Percentiles rank a stretch among this genome's conserved stretches.
Conservation (phyloP, 1,140 invertebrate species). For the Leptoteleia sp. region DNA sequence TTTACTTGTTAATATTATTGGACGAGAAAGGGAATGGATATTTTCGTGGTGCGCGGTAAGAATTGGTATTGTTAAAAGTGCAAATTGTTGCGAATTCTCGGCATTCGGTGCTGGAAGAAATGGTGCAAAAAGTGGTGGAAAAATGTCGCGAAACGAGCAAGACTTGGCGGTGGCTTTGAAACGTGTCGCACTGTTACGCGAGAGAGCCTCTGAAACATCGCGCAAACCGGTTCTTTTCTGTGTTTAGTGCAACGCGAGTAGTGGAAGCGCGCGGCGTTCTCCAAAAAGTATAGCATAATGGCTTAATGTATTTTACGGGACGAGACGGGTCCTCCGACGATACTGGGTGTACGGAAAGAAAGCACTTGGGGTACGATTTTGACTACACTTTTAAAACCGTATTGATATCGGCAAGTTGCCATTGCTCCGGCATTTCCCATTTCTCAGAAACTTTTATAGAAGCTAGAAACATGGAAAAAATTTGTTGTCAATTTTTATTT, state of each 20-base stretch:
- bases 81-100: too few species aligned
- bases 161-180: conserved; percentile 31
- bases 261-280: conserved; percentile 8
- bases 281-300: conserved; percentile 21
- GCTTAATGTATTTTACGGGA: conserved; percentile 7
- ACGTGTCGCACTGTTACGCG: conserved; percentile 41
- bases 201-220: conserved; percentile 52
- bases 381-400: not conserved
- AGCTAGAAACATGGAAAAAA: too few species aligned
- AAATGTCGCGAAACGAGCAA: conserved; percentile 33
- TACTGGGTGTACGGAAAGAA: conserved; percentile 1
- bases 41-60: too few species aligned
- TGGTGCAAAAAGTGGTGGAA: conserved; percentile 20
- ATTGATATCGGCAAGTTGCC: too few species aligned
- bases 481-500: too few species aligned
- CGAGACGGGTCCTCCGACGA: conserved; percentile 1
- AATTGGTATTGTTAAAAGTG: too few species aligned
- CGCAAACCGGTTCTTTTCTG: conserved; percentile 53
- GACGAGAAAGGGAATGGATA: too few species aligned
- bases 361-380: conserved; percentile 6
- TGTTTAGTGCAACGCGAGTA: conserved; percentile 34
- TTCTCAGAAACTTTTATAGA: too few species aligned
- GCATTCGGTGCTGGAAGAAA: too few species aligned
- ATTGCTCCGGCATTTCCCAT: too few species aligned
- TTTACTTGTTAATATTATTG: too few species aligned